Base-by-base conservation (phyloP, 2,113 vertebrate species). In the Eudyptes chrysolophus region DNA sequence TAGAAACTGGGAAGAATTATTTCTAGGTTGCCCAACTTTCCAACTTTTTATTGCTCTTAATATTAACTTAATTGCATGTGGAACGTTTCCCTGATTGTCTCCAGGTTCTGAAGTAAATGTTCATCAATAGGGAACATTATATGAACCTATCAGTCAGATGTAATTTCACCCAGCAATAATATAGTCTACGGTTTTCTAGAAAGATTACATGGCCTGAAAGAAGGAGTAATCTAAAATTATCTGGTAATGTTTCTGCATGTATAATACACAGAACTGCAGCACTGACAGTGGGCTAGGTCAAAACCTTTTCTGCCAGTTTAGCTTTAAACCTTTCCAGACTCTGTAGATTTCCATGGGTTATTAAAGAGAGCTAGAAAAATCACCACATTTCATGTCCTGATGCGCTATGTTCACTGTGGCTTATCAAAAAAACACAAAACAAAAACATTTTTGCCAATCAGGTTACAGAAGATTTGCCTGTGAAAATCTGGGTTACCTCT, bases 391-490 rank as follows among this genome's bases (percentile, higher is more conserved):
- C 32, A 51, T 58, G 36, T n/a, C 36, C 16, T 55, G 42, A 58
- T 40, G 11, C 0, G 0, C 30, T 61, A 4, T 38, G 29, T 48
- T 87, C 44, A 44, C 11, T 60, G 57, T 11, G 60, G 40, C 7
- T 85, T 57, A 86, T 18, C 1, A 42, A 70, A 82, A 85, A 82
- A 62, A 24, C n/a, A 92, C 44, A 60, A 85, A 86, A 29, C 18
- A 62, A 74, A 60, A 82, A 3, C 19, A 9, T 8, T 81, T 68
- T 82, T 88, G 21, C 30, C 80, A 72, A n/a, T 65, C 40, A 84
- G 7, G 25, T 55, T 88, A 61, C 36, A 66, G 26, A 70, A 74
- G 8, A 62, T 68, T 87, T 76, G 13, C 24, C 58, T 72, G 18
- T 69, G n/a, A 79, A 90, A 54, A 61, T 61, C 12, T 34, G 30